A percentile compares a stretch with the other conserved stretches of the same genome.
Conservation (phyloP, 2,113 vertebrate genomes). For the Pantherophis guttatus region DNA sequence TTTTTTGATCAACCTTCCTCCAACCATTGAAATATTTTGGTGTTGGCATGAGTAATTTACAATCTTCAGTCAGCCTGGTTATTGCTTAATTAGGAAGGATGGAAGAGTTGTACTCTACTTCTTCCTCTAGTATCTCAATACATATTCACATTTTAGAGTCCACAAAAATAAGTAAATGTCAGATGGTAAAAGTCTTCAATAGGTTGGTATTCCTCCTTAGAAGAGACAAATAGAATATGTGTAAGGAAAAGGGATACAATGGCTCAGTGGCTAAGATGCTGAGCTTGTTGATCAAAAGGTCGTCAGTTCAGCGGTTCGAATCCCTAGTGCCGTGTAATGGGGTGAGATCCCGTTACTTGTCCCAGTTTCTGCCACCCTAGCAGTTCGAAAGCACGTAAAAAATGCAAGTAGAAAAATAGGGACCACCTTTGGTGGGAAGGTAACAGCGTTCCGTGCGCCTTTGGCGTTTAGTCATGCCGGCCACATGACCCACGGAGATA, state of each 20-base stretch:
- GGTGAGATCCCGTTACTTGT: too few species aligned
- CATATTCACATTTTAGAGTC: background rate
- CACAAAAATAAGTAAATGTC: background rate
- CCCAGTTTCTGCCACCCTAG: too few species aligned
- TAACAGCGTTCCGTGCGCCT: too few species aligned
- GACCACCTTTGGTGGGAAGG: too few species aligned
- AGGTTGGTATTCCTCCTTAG: background rate
- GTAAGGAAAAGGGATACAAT: background rate
- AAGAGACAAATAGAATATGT: background rate
- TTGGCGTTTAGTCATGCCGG: too few species aligned
- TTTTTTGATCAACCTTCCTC: background rate
- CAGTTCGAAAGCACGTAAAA: too few species aligned
- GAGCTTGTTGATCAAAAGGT: too few species aligned
- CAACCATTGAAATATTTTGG: background rate
- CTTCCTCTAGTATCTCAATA: background rate
- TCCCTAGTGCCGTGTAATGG: too few species aligned
- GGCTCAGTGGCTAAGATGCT: too few species aligned
- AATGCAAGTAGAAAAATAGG: too few species aligned
- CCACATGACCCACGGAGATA: too few species aligned
- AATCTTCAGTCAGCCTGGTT: background rate
- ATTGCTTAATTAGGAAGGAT: background rate
- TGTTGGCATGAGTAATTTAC: background rate
- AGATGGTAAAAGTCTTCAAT: background rate
- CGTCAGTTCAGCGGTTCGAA: too few species aligned
- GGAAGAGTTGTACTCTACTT: background rate